Conservation (phyloP, 2,113 vertebrate species). For the Elephantulus edwardii region DNA sequence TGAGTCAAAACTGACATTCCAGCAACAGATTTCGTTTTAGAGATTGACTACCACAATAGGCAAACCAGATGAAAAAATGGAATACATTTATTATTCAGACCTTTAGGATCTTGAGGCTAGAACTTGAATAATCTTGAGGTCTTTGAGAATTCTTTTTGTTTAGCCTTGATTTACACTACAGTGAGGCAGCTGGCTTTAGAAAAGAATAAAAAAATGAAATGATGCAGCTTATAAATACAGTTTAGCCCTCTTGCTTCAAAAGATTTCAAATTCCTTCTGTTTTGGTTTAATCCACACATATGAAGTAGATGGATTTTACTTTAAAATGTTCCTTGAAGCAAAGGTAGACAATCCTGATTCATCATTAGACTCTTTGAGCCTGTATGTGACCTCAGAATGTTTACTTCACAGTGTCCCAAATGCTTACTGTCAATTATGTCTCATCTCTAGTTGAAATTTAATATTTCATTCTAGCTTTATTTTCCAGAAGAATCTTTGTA, state of each 20-base stretch:
- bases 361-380: neutral
- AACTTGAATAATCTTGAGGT: neutral
- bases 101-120: neutral
- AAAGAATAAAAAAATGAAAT: slow-evolving; percentile 1
- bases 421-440: neutral
- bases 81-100: neutral
- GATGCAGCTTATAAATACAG: neutral
- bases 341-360: neutral
- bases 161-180: neutral
- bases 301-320: neutral
- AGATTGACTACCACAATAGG: neutral
- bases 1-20: no score
- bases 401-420: neutral
- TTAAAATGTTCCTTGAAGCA: neutral
- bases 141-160: neutral
- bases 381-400: neutral
- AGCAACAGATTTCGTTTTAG: no score
- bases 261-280: neutral
- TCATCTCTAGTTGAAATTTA: neutral
- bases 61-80: neutral
- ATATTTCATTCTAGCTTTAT: neutral
- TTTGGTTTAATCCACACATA: neutral
- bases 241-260: neutral
- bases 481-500: neutral
- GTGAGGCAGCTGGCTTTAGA: neutral